A percentile compares a stretch with the other conserved stretches of the same genome.
These are phyloP conservation scores for Tiphia femorata DNA, from an alignment of 2,888 invertebrate genomes.

Conservation along the genomic window DNA sequence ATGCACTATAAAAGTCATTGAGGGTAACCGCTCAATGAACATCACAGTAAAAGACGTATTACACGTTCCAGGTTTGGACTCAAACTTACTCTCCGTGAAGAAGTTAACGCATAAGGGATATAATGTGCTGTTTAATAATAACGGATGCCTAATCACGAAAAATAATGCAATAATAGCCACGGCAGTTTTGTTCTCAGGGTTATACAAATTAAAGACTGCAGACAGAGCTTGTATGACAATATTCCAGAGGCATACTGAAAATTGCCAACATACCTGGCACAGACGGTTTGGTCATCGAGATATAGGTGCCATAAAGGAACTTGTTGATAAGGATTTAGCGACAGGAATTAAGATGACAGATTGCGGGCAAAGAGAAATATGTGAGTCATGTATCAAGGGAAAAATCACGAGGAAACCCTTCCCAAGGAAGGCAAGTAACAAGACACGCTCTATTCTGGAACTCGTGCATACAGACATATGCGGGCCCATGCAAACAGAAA, in stretches of 20 bases:
- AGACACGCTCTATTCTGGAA: constrained; percentile 27
- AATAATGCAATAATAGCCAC: neutral
- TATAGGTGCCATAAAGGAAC: constrained; percentile 11
- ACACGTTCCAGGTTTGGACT: constrained; percentile 29
- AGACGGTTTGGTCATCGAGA: constrained; percentile 26
- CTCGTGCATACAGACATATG: constrained; percentile 53
- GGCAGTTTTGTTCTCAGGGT: constrained; percentile 6
- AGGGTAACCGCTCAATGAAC: neutral
- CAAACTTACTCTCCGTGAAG: constrained; percentile 34
- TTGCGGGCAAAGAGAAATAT: constrained; percentile 32
- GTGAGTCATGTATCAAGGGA: constrained; percentile 41
- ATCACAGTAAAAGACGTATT: constrained; percentile 31
- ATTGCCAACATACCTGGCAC: constrained; percentile 29
- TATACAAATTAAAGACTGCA: constrained; percentile 20
- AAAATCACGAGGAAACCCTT: constrained; percentile 37
- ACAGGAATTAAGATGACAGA: constrained; percentile 33
- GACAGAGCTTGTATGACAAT: constrained; percentile 15
- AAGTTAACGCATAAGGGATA: constrained; percentile 24
- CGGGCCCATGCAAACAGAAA: constrained; percentile 50
- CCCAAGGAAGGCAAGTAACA: constrained; percentile 1
- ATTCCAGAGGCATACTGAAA: constrained; percentile 9
- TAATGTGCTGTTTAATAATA: constrained; percentile 14
- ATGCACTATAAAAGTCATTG: constrained; percentile 6
- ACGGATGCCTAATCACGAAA: constrained; percentile 24
- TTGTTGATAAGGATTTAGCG: constrained; percentile 25